Base-by-base conservation (phyloP, 2,113 vertebrate genomes). In the Propithecus coquereli region DNA sequence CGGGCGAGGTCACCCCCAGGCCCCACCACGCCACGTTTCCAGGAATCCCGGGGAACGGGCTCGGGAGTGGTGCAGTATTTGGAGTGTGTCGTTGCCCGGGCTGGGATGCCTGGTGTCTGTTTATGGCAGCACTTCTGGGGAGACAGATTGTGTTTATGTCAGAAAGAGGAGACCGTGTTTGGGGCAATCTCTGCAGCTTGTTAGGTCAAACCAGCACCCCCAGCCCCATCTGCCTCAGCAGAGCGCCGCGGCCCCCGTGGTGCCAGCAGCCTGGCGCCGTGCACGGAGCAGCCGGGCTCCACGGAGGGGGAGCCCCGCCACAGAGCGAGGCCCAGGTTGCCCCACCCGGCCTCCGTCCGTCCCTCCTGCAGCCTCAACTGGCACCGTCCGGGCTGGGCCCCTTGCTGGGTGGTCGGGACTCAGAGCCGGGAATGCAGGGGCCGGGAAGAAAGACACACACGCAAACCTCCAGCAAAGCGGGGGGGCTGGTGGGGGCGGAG, bases 61-160 rank as follows among this genome's bases (percentile, higher is more conserved):
- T 1, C 0, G 4, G 22, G 63, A 45, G 52, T 0, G 7, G 6
- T 0, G 0, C 11, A 2, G 77, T 1, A 0, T 23, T 40, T 4
- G 12, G 27, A 47, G 59, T 3, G 8, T 12, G 18, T 0, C 7
- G n/a, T 5, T 23, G 76, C 8, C 57, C 45, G 4, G 5, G 32
- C 82, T 10, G 7, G 66, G 63, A 23, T 0, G 82, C 43, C 59
- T 25, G 63, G 74, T 20, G 61, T 50, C 68, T 87, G 70, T 63
- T 45, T 17, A 12, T 10, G 57, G 73, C 63, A 13, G 32, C 1
- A 8, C 52, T 92, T 76, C 87, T 84, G 84, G 80, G 82, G 18
- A 77, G 79, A 30, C 96, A 94, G 94, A 77, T 68, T 96, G 97
- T 94, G 94, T 97, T 85, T 91, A 47, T 87, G 47, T 90, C 80